phyloP scores from a whole-genome alignment of 2,113 vertebrate genomes.

The Burhinus bistriatus region DNA sequence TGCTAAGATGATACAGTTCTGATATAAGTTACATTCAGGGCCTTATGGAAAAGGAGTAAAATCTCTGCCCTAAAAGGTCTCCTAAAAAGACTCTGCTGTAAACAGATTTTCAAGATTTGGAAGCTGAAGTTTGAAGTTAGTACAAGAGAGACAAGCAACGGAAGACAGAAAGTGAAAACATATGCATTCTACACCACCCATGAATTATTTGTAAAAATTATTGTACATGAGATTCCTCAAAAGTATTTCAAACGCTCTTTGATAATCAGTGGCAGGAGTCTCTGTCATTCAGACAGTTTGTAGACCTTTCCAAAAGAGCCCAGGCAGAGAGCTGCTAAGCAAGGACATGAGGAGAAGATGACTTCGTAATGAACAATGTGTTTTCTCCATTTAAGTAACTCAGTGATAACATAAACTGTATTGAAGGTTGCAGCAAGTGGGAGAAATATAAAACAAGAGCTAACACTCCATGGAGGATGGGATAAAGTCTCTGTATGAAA shows the following conservation, averaged over 20 bases:
- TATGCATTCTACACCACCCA: fast-evolving
- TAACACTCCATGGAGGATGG: neutral
- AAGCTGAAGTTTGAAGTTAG: neutral
- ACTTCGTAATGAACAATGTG: neutral
- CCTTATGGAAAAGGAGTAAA: neutral
- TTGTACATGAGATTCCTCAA: neutral
- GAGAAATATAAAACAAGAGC: neutral
- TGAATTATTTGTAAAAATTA: neutral
- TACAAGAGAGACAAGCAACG: neutral
- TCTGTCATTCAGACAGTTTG: neutral
- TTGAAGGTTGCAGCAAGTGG: neutral
- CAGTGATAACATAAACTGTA: neutral
- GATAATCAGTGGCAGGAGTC: neutral
- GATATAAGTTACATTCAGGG: neutral
- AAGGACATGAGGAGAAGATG: neutral
- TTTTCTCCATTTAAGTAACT: neutral
- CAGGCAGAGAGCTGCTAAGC: neutral
- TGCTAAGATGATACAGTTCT: neutral
- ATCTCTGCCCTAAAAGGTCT: neutral
- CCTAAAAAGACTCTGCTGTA: neutral
- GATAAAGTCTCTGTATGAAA: neutral
- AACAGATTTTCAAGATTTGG: neutral
- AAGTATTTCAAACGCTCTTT: neutral
- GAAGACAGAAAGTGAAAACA: neutral
- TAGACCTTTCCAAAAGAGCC: neutral